Conservation (phyloP, 1,140 invertebrate species). For the Drosophila kanapiae region DNA sequence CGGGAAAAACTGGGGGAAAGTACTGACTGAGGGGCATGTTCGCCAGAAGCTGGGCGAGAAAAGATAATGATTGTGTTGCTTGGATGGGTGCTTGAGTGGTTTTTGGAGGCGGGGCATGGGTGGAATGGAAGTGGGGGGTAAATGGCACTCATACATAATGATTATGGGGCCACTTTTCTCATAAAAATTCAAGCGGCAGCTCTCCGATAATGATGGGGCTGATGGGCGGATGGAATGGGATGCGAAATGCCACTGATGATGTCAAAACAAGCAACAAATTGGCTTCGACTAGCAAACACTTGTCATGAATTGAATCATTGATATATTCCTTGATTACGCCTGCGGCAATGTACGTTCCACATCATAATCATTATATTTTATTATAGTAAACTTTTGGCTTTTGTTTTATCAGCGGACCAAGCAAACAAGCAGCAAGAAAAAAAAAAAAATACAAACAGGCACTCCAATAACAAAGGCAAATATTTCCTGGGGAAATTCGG, state of each 20-base stretch:
- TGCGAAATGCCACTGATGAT: conserved; percentile 59
- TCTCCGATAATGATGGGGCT: conserved; percentile 48
- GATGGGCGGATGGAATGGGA: conserved; percentile 32
- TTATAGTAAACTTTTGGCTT: conserved; percentile 59
- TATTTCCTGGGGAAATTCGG: neutral
- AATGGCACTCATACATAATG: conserved; percentile 78
- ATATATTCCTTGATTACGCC: conserved; percentile 69
- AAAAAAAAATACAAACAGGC: neutral
- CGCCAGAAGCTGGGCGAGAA: conserved; percentile 44
- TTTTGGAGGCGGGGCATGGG: conserved; percentile 7
- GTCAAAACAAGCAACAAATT: conserved; percentile 80
- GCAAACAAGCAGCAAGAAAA: neutral
- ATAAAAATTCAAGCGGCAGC: conserved; percentile 80
- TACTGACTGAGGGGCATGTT: neutral
- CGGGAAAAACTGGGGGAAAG: neutral
- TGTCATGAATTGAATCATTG: conserved; percentile 77
- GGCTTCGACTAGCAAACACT: conserved; percentile 65
- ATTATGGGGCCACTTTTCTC: conserved; percentile 79
- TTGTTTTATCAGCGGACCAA: conserved; percentile 37
- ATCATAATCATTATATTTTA: conserved; percentile 79
- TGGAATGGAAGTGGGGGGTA: conserved; percentile 18
- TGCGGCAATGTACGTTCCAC: conserved; percentile 39
- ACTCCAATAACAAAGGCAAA: conserved; percentile 40
- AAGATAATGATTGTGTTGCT: conserved; percentile 70
- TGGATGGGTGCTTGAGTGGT: conserved; percentile 26